Conservation (phyloP, 2,113 vertebrate species). For the Indicator maculatus region DNA sequence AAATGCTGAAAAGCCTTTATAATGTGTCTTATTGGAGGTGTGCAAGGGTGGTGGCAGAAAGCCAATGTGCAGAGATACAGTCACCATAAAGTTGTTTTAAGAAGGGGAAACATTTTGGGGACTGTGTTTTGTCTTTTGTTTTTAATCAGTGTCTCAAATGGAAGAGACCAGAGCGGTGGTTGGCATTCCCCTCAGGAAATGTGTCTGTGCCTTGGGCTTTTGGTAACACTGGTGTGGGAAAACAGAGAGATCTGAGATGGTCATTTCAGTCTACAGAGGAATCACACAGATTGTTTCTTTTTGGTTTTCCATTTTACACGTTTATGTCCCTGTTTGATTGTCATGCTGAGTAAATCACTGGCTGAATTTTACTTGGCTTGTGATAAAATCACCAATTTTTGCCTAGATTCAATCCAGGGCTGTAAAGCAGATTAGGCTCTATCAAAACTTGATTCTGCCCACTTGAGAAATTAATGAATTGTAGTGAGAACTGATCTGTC, state of each 20-base stretch:
- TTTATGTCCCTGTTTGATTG: neutral
- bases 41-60: neutral
- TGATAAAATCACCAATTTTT: neutral
- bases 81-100: neutral
- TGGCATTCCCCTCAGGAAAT: neutral
- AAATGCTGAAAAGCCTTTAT: neutral
- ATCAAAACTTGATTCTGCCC: neutral
- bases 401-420: neutral
- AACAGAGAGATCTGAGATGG: neutral
- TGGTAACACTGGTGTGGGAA: neutral
- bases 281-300: neutral
- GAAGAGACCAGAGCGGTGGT: neutral
- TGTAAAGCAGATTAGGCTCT: neutral
- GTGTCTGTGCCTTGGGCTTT: neutral
- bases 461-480: neutral
- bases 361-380: neutral
- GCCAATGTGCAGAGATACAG: neutral
- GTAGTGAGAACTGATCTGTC: neutral
- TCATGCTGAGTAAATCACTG: neutral
- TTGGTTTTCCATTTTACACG: neutral
- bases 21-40: neutral
- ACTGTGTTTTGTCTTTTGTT: neutral
- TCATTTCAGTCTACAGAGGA: neutral
- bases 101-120: neutral
- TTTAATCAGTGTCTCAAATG: neutral